Conservation (phyloP, 1,140 invertebrate genomes). For the Drosophila varians region DNA sequence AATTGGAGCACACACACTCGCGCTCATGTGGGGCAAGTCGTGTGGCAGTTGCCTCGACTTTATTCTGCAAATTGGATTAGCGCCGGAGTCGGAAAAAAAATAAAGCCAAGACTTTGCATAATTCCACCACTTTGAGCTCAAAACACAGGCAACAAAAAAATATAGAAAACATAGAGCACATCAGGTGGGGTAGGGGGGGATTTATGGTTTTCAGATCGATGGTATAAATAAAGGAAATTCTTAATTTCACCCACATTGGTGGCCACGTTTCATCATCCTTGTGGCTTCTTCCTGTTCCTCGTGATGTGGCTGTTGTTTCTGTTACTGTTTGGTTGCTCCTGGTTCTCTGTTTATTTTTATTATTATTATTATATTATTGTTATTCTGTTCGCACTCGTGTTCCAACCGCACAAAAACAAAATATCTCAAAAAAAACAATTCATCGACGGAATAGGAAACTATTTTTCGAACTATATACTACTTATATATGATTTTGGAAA, state of each 20-base stretch:
- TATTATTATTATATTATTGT: conserved; percentile 7
- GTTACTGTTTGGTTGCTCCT: conserved; percentile 10
- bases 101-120: conserved; percentile 45
- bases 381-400: conserved; percentile 44
- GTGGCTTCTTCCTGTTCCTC: conserved; percentile 13
- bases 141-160: not conserved
- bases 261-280: conserved; percentile 31
- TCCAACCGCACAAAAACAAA: conserved; percentile 38
- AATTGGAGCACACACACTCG: conserved; percentile 45
- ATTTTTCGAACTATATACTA: conserved; percentile 1
- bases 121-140: conserved; percentile 12
- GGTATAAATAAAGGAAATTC: not conserved
- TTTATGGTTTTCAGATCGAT: not conserved
- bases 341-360: conserved; percentile 8
- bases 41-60: conserved; percentile 20
- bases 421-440: conserved; percentile 30
- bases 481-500: conserved; percentile 2
- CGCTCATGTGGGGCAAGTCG: not conserved
- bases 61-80: conserved; percentile 69
- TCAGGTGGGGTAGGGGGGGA: not conserved
- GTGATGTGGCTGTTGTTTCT: conserved; percentile 5
- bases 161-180: not conserved
- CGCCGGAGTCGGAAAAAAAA: conserved; percentile 4
- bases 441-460: not conserved
- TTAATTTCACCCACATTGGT: conserved; percentile 36